Evolutionary conservation across 2,888 invertebrate species (phyloP), one percentile per base, ranked within the genome.

Genomic region (Ptycholaimellus sp.): DNA sequence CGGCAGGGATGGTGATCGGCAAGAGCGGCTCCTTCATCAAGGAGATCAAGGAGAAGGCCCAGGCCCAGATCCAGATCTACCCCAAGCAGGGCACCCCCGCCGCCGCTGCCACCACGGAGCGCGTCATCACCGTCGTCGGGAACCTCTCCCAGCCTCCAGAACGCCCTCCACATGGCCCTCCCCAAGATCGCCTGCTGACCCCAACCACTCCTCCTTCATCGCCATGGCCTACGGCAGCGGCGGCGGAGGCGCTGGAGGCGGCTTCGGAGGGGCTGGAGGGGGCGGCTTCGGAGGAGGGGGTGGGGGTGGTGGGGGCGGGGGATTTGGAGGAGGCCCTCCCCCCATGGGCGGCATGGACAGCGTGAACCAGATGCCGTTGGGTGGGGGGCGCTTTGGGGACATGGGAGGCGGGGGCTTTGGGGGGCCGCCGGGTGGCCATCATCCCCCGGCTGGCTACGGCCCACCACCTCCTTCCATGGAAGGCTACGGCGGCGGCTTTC

Each of bases 1-100:
- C 85, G 31, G 85, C 85, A 41, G 85, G 85, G 53, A 85, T 87
- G 85, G 83, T 87, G 50, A 87, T 87, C 58, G 85, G 85, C 54
- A 87, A 87, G 63, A 81, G 78, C 40, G 85, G 85, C 51, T 79
- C 80, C 65, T 83, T 78, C 61, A 87, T 87, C 56, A 87, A 85
- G 62, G 81, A 81, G 66, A 77, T 83, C 53, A 82, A 82, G 63
- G 82, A 83, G 61, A 75, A 76, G 58, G 82, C 80, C 58, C 81
- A 82, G 55, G 80, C 82, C 50, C 82, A 82, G 64, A 81, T 85
- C 49, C 83, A 85, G 69, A 82, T 85, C 57, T 85, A 83, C 55
- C 85, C 85, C 64, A 87, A 87, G 39, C 50, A 51, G 18, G 55
- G 53, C 25, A 45, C 48, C 63, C 79, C 81, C 50, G 83, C 82